Conservation (phyloP, 2,888 invertebrate genomes). For the Callinectes sapidus region DNA sequence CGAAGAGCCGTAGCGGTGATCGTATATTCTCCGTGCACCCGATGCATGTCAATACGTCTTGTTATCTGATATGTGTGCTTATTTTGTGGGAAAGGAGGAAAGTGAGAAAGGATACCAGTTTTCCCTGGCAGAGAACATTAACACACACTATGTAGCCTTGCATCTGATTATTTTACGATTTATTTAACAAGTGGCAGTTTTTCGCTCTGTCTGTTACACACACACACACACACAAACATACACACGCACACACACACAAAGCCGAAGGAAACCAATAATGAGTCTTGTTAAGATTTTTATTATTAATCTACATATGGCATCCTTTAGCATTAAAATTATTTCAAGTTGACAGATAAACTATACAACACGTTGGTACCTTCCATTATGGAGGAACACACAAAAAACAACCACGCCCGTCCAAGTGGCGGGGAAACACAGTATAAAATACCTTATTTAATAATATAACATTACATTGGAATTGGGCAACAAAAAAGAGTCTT, state of each 20-base stretch:
- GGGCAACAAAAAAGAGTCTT: conserved; percentile 69
- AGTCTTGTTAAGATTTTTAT: conserved; percentile 70
- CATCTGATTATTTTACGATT: no score
- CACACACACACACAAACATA: conserved; percentile 26
- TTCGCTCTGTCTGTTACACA: no score
- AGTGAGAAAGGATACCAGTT: no score
- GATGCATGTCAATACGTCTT: no score
- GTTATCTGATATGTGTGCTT: no score
- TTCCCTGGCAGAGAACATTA: no score
- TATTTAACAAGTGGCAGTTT: no score
- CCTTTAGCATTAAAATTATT: conserved; percentile 72
- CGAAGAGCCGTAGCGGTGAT: no score
- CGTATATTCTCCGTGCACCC: no score
- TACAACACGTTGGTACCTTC: conserved; percentile 69
- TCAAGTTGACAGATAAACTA: conserved; percentile 70
- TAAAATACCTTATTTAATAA: conserved; percentile 70
- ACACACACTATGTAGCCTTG: no score
- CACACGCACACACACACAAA: conserved; percentile 27
- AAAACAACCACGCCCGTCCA: conserved; percentile 67
- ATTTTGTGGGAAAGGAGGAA: no score
- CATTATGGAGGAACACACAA: conserved; percentile 68
- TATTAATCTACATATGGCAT: conserved; percentile 72
- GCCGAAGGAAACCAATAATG: not conserved
- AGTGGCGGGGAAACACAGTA: conserved; percentile 64
- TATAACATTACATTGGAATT: conserved; percentile 64